Percentiles rank a stretch among this genome's conserved stretches.
Evolutionary conservation across 2,113 vertebrate species (phyloP).

Genomic region (Vidua macroura): DNA sequence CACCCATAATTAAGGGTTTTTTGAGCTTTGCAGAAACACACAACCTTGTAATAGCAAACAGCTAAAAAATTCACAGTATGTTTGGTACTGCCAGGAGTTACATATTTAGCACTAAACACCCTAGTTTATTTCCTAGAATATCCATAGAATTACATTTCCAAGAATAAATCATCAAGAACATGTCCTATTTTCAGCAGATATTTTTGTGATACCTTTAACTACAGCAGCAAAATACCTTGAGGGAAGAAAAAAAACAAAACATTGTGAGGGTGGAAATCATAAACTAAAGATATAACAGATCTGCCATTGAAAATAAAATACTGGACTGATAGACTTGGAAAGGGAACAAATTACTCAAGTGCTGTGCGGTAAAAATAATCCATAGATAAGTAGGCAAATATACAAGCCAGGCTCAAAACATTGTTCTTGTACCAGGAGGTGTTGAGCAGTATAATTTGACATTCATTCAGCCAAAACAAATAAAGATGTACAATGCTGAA

Average conservation of each 20-base stretch:
- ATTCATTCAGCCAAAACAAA: slow-evolving; percentile 52
- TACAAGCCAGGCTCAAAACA: slow-evolving; percentile 16
- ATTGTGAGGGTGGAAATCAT: neutral
- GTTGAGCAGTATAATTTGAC: slow-evolving; percentile 57
- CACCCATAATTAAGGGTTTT: neutral
- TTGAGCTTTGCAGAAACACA: neutral
- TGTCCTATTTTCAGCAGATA: neutral
- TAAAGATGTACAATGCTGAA: slow-evolving; percentile 23
- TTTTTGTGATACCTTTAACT: neutral
- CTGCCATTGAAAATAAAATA: slow-evolving; percentile 21
- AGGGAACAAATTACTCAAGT: slow-evolving; percentile 53
- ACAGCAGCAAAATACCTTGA: neutral
- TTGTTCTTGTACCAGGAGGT: neutral
- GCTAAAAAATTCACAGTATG: neutral
- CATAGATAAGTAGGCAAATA: slow-evolving; percentile 50
- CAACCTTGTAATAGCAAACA: neutral
- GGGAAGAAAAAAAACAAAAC: neutral
- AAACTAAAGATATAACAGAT: slow-evolving; percentile 13
- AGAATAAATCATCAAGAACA: neutral
- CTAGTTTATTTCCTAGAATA: neutral
- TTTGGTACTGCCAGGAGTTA: neutral
- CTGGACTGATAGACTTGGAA: slow-evolving; percentile 6
- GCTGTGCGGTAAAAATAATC: slow-evolving; percentile 39
- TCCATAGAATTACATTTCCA: neutral
- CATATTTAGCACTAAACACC: neutral